phyloP scores from a whole-genome alignment of 2,113 vertebrate species.

The Aldabrachelys gigantea region DNA sequence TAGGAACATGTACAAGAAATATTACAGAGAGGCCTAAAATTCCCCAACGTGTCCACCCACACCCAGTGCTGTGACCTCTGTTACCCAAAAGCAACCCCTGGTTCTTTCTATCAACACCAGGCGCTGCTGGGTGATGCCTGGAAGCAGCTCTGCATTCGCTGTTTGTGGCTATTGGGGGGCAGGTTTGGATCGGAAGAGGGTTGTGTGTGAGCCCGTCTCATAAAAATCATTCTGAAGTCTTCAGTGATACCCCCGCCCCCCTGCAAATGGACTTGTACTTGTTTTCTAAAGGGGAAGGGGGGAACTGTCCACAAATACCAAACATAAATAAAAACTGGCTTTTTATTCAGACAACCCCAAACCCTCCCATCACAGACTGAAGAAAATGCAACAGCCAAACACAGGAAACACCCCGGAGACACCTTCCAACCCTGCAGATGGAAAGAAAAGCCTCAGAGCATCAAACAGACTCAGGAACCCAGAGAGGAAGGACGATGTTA shows the following conservation, averaged over 20 bases:
- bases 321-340: not conserved
- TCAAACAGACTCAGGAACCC: fast-evolving
- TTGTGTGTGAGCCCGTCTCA: not conserved
- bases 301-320: not conserved
- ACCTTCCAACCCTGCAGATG: not conserved
- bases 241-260: not conserved
- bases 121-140: not conserved
- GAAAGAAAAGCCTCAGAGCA: not conserved
- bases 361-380: not conserved
- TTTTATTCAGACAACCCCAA: not conserved
- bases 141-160: not conserved
- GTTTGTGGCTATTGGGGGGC: not conserved
- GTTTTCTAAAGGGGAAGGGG: not conserved
- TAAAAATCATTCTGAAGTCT: not conserved
- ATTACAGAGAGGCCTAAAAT: not conserved
- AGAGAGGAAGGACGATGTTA: not conserved
- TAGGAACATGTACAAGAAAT: not conserved
- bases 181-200: not conserved
- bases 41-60: not conserved
- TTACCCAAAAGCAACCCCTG: not conserved
- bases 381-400: not conserved
- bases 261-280: not conserved
- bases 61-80: not conserved
- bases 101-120: not conserved
- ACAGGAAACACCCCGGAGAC: not conserved